These are phyloP conservation scores for Gobionotothen gibberifrons DNA, from an alignment of 2,797 vertebrate species.

Conservation along the genomic window DNA sequence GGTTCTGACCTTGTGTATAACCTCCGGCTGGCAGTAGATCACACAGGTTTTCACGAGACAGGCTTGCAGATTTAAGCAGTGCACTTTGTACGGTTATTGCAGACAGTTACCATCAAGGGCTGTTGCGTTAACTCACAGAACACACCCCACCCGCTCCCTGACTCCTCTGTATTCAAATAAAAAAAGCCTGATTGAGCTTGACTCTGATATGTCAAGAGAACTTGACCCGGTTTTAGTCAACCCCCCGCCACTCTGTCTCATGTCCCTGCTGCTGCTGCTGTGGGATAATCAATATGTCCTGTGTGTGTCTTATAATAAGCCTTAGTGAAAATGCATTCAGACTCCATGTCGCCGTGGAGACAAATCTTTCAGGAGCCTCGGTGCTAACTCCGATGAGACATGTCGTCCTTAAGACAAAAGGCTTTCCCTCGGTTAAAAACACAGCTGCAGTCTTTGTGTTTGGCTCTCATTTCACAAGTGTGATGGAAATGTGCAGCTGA, in stretches of 20 bases:
- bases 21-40: constrained; percentile 20
- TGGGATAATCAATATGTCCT: constrained; percentile 62
- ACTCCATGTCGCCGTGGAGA: constrained; percentile 41
- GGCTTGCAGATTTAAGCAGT: not conserved
- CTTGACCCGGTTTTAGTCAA: constrained; percentile 38
- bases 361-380: constrained; percentile 36
- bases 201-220: constrained; percentile 47
- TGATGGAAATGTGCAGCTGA: constrained; percentile 74
- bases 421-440: constrained; percentile 62
- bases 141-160: not conserved
- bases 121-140: constrained; percentile 29
- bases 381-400: constrained; percentile 46
- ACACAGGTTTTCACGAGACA: constrained; percentile 2
- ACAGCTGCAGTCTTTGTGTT: constrained; percentile 75
- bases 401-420: constrained; percentile 65
- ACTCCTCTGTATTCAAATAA: constrained; percentile 9
- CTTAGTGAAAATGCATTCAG: constrained; percentile 45
- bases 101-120: constrained; percentile 38
- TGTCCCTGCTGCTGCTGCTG: constrained; percentile 43
- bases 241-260: constrained; percentile 4
- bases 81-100: constrained; percentile 17
- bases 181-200: constrained; percentile 15
- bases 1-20: constrained; percentile 41
- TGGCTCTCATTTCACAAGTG: constrained; percentile 67
- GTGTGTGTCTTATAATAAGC: constrained; percentile 57